A percentile compares a stretch with the other conserved stretches of the same genome.
Conservation (phyloP, 2,113 vertebrate species). For the Numida meleagris region DNA sequence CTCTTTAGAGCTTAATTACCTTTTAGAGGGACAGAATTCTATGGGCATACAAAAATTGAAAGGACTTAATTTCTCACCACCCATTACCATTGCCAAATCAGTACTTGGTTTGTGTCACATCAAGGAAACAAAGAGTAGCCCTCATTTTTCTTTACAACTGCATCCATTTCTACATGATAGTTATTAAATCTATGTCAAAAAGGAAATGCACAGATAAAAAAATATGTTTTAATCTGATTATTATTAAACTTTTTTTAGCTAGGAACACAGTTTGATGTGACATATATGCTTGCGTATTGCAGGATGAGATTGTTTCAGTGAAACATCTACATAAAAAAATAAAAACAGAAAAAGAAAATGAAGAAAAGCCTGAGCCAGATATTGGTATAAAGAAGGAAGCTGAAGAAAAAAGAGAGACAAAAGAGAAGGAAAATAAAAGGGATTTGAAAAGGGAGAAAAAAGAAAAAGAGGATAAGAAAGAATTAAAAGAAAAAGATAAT, state of each 20-base stretch:
- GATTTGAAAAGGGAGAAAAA: constrained; percentile 85
- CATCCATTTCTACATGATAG: background rate
- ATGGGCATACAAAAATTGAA: background rate
- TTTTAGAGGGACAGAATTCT: background rate
- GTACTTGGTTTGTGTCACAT: constrained; percentile 11
- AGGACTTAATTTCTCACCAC: background rate
- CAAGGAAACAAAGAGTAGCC: background rate
- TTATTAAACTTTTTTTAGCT: background rate
- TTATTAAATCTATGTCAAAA: background rate
- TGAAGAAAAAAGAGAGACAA: constrained; percentile 84
- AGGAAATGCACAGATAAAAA: background rate
- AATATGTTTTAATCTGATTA: background rate
- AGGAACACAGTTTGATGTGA: constrained; percentile 52
- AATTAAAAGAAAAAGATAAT: constrained; percentile 80
- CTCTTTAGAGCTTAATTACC: background rate
- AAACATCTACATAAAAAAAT: constrained; percentile 84
- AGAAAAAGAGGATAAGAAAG: constrained; percentile 84
- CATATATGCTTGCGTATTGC: constrained; percentile 69
- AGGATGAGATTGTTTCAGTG: constrained; percentile 83
- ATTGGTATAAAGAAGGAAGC: constrained; percentile 79
- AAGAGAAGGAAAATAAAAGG: constrained; percentile 82
- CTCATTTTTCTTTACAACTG: background rate
- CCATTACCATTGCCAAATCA: background rate
- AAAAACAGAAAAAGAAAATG: constrained; percentile 82
- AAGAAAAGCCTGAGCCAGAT: constrained; percentile 82